Evolutionary conservation across 2,888 invertebrate species (phyloP), one percentile per base, ranked within the genome.

Genomic region (Agrilus mali): DNA sequence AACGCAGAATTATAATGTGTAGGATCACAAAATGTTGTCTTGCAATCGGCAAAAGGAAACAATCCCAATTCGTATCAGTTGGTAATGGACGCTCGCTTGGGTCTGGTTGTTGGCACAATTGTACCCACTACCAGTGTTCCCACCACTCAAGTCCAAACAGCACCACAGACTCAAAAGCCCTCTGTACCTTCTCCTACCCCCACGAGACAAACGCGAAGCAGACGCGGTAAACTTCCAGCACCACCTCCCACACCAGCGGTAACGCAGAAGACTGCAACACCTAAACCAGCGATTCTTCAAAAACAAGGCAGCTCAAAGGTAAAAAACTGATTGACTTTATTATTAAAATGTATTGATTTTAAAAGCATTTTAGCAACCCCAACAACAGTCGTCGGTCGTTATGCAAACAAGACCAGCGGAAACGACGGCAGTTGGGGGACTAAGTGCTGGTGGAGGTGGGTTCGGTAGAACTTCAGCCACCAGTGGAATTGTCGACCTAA

Each of bases 351-450:
- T 27, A 10, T 27, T 27, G 10, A 27, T 27, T 27, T 27, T 27
- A 27, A 4, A 27, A 10, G 8, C 10, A 2, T 27, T 27, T 27
- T 27, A 27, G 10, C 27, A 27, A 10, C 10, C 27, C 27, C 27
- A 27, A 10, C 27, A 27, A 27, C 27, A 27, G 27, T 27, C 27
- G 4, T 10, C 27, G 10, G 27, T 27, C 3, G 27, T 27, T 3
- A 27, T 42, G 8, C 52, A 70, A 45, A 68, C 75, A 32, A 74
- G 82, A 2, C 83, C 84, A 0, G 80, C 82, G 0, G 85, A 85
- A 59, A 75, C 74, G 1, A 78, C 79, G 1, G 80, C 84, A 3
- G 76, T 83, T 13, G 85, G 85, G 12, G 85, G 85, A 7, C 65
- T 85, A 49, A 73, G 78, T 2, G 74, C 80, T 1, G 82, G 80